Evolutionary conservation across 2,113 vertebrate species (phyloP), one percentile per base, ranked within the genome.

Genomic region (Cyrtonyx montezumae): DNA sequence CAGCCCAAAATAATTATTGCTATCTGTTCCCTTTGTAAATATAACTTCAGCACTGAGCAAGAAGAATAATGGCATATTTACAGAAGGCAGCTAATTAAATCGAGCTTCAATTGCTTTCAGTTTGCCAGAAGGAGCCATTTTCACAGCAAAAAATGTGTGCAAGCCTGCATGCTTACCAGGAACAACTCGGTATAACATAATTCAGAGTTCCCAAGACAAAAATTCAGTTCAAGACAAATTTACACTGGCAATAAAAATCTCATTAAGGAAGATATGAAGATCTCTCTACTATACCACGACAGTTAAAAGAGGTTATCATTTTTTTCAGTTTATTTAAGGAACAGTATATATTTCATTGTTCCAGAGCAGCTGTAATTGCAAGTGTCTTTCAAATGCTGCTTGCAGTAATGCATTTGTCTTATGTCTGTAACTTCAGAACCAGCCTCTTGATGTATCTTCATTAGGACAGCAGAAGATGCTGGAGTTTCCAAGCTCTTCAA

Each of bases 111-210:
- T 98, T 97, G 97, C 96, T 97, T 97, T 97, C 94, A 66, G 96
- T 97, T 98, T 97, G 97, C 97, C 97, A 97, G 96, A 98, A 97
- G 97, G 97, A 98, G 97, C 94, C 96, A 96, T 97, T 98, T 98
- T 97, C 97, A 97, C 95, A 95, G 95, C 93, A 97, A 98, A 97
- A 96, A 96, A 83, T 89, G 94, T 88, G 91, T 66, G 87, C 89
- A 96, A 96, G 90, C 94, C 94, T 92, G 79, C 87, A 42, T 94
- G 93, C 96, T 97, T 96, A 93, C 95, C 79, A 91, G 87, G 94
- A 96, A 97, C 89, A 97, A 97, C 89, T 88, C 56, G 69, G 95
- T 96, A 91, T 95, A 97, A 97, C 95, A 97, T 97, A 96, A 97
- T 97, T 97, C 96, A 97, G 95, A 92, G 93, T 95, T 97, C 97